A percentile compares a stretch with the other conserved stretches of the same genome.
These are phyloP conservation scores for Ciconia maguari DNA, from an alignment of 2,113 vertebrate species.

Conservation along the genomic window DNA sequence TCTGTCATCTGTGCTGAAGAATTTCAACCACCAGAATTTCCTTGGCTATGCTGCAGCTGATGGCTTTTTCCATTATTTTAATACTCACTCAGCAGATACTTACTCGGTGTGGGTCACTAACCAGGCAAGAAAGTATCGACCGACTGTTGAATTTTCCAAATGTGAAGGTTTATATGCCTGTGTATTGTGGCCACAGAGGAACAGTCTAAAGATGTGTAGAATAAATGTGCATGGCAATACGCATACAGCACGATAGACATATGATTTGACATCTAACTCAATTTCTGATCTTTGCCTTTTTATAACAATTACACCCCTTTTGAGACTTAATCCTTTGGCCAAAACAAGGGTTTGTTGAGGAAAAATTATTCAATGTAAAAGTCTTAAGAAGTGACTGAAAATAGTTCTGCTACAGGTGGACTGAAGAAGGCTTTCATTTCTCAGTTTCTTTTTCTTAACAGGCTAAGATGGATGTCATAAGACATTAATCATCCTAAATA, in stretches of 20 bases:
- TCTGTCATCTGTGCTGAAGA: not conserved
- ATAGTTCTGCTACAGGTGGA: not conserved
- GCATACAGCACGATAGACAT: not conserved
- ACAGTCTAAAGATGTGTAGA: not conserved
- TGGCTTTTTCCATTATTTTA: constrained; percentile 47
- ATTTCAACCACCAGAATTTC: constrained; percentile 42
- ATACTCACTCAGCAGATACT: not conserved
- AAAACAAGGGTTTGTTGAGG: not conserved
- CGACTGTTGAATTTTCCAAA: not conserved
- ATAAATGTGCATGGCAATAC: not conserved
- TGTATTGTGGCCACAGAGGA: not conserved
- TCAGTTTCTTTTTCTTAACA: not conserved
- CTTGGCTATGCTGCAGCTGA: not conserved
- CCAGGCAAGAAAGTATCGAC: not conserved
- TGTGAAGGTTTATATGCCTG: not conserved
- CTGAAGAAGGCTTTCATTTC: not conserved
- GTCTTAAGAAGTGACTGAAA: not conserved
- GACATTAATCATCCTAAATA: not conserved
- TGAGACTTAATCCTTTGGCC: not conserved
- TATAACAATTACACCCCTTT: not conserved
- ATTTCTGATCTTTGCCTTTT: not conserved
- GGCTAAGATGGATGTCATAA: not conserved
- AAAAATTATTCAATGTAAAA: not conserved
- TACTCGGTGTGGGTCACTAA: not conserved
- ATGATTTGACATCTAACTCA: not conserved